Conservation (phyloP, 2,113 vertebrate genomes). For the Rhea pennata region DNA sequence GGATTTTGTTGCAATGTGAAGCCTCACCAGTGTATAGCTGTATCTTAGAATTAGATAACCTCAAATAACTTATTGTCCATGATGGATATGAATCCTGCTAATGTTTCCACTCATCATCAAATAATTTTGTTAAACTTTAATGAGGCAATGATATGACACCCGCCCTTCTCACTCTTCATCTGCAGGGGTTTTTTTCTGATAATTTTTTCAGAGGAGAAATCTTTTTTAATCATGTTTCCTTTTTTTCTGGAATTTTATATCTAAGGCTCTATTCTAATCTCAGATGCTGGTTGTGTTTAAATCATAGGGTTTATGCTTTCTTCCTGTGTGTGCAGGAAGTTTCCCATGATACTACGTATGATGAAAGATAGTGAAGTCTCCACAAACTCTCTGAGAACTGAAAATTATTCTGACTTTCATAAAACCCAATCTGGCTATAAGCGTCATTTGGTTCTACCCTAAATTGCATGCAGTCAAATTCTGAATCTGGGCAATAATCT, state of each 20-base stretch:
- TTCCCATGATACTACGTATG: neutral
- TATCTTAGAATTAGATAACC: neutral
- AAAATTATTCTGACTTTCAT: neutral
- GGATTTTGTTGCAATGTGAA: neutral
- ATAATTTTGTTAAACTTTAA: slow-evolving; percentile 16
- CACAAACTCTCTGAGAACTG: neutral
- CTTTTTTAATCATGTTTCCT: neutral
- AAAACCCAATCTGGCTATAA: neutral
- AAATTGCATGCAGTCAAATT: neutral
- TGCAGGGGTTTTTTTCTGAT: neutral
- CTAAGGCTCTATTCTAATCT: neutral
- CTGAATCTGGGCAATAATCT: neutral
- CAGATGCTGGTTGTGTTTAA: neutral
- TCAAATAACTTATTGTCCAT: neutral
- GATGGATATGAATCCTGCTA: neutral
- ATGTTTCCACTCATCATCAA: neutral
- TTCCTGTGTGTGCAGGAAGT: neutral
- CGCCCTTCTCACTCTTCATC: fast-evolving
- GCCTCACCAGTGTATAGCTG: neutral
- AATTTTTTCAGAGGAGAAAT: neutral
- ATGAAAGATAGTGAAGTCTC: neutral
- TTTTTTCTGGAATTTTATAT: neutral
- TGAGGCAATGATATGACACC: neutral
- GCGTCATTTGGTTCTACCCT: neutral
- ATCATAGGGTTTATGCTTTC: neutral